A percentile compares a stretch with the other conserved stretches of the same genome.
These are phyloP conservation scores for Delia radicum DNA, from an alignment of 1,140 invertebrate genomes.

Conservation along the genomic window DNA sequence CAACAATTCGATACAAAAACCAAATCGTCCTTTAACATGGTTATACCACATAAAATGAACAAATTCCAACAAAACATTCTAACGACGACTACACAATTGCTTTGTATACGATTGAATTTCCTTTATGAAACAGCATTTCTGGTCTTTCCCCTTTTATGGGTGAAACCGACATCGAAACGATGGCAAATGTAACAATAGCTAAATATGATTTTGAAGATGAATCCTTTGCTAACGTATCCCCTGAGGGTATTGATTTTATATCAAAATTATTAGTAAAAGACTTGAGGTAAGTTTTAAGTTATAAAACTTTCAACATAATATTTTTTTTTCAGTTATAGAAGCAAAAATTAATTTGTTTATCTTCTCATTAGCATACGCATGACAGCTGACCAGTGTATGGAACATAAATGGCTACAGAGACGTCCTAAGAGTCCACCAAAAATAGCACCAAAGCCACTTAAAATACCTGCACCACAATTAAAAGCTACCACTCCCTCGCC, in stretches of 20 bases:
- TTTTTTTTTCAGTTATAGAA: not conserved
- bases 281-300: constrained; percentile 71
- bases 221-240: constrained; percentile 87
- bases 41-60: not conserved
- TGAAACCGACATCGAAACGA: constrained; percentile 93
- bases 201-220: constrained; percentile 96
- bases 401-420: constrained; percentile 71
- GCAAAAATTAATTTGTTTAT: not conserved
- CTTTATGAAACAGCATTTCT: constrained; percentile 70
- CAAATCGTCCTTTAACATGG: not conserved
- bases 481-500: constrained; percentile 40
- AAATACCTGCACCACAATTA: constrained; percentile 46
- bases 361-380: constrained; percentile 66
- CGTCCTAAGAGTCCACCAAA: constrained; percentile 53
- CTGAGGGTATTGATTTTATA: constrained; percentile 92
- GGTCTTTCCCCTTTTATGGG: constrained; percentile 98
- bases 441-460: constrained; percentile 36
- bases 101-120: not conserved
- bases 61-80: not conserved
- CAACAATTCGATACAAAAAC: too few species aligned
- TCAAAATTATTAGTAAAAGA: constrained; percentile 84
- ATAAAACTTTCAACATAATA: not conserved
- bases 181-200: constrained; percentile 93
- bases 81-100: not conserved
- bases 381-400: constrained; percentile 71